Evolutionary conservation across 2,797 vertebrate genomes (phyloP), one percentile per base, ranked within the genome.

Genomic region (Zenarchopterus dispar): DNA sequence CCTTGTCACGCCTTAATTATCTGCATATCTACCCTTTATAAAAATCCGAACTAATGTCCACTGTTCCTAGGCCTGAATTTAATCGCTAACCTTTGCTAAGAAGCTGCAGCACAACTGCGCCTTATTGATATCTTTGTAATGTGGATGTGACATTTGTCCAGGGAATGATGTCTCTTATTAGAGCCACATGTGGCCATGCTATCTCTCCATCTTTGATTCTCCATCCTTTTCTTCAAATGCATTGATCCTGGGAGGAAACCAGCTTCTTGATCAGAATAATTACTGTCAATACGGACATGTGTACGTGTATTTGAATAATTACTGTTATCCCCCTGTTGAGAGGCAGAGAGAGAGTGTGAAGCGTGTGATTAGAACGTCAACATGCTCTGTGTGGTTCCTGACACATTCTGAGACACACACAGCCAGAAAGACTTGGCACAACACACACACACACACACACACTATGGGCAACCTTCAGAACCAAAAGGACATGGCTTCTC

Each of bases 181-280:
- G 56, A 85, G 8, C 87, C 71, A 68, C 89, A 89, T 85, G 90
- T 51, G 33, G 74, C 64, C 78, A 5, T 65, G 68, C 78, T 78
- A 72, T 85, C 75, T 71, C 65, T 50, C 70, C 60, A 19, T 66
- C 71, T 65, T 45, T 22, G 58, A 7, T 33, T 61, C 54, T 50
- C 63, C 2, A 59, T 60, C 71, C 47, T 84, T 84, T 84, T 89
- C 87, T 88, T 80, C 78, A 82, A 67, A 84, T 70, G 73, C 90
- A 93, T 93, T 88, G 93, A 94, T 94, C 90, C 75, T 54, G 56
- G 77, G 90, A 90, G 91, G 92, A 92, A 93, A 91, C 88, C 85
- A 89, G 88, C 88, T 75, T 92, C 90, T 85, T 93, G 92, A 94
- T 94, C 92, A 88, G 89, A 87, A 89, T 88, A 89, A 92, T 91